Evolutionary conservation across 2,797 vertebrate genomes (phyloP).

Genomic region (Phaenicophaeus curvirostris): DNA sequence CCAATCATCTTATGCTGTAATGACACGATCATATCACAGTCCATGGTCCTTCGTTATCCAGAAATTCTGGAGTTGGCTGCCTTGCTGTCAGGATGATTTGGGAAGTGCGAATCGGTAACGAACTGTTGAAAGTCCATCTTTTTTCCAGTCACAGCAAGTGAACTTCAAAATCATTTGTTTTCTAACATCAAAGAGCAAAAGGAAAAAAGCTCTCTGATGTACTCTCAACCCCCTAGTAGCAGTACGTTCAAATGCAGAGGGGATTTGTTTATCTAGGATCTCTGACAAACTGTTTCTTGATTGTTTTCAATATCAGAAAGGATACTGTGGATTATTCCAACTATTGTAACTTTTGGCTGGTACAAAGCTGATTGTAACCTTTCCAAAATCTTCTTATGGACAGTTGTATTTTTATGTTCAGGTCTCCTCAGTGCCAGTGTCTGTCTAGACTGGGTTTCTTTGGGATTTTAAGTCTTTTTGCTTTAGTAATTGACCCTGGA

Average conservation of each 20-base stretch:
- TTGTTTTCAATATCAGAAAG: not conserved
- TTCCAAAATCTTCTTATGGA: not conserved
- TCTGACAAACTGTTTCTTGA: not conserved
- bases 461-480: not conserved
- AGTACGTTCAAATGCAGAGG: not conserved
- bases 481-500: not conserved
- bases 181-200: not conserved
- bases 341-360: not conserved
- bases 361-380: not conserved
- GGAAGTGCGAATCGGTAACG: not conserved
- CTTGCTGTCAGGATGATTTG: not conserved
- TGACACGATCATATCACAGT: not conserved
- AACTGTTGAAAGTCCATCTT: not conserved
- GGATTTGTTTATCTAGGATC: not conserved
- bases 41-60: not conserved
- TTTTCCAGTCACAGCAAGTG: not conserved
- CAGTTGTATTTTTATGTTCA: not conserved
- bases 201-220: not conserved
- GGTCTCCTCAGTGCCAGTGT: not conserved
- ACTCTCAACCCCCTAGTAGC: fast-evolving
- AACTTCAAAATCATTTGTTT: not conserved
- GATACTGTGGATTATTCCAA: not conserved
- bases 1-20: not conserved
- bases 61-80: not conserved
- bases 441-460: not conserved